phyloP scores from a whole-genome alignment of 2,888 invertebrate species.

The Yponomeuta sedellus region DNA sequence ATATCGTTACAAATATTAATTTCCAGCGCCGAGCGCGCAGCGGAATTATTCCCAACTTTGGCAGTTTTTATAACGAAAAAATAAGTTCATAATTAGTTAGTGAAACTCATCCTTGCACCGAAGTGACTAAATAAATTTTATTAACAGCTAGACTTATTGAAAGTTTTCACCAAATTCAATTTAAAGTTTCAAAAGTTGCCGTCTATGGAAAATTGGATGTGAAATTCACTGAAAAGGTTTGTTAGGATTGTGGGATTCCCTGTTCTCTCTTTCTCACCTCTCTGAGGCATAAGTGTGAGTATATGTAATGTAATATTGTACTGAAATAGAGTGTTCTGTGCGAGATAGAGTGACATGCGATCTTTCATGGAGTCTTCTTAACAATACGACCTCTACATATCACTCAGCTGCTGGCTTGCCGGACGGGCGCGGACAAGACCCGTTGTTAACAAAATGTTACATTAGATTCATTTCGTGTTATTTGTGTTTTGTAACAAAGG shows the following conservation, averaged over 20 bases:
- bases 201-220: constrained; percentile 1
- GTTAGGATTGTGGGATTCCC: background rate
- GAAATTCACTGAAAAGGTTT: background rate
- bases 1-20: background rate
- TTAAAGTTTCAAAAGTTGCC: constrained; percentile 14
- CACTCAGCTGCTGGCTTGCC: background rate
- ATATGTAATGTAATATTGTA: too few relatives aligned
- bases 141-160: constrained; percentile 10
- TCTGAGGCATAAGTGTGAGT: too few relatives aligned
- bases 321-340: too few relatives aligned
- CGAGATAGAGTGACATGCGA: background rate
- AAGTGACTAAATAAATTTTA: constrained; percentile 12
- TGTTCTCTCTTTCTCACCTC: too few relatives aligned
- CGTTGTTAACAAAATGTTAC: constrained; percentile 3
- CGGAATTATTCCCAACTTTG: background rate
- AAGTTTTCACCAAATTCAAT: constrained; percentile 14
- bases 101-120: constrained; percentile 8
- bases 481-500: constrained; percentile 37
- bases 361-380: background rate
- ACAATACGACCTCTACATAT: background rate
- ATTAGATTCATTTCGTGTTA: constrained; percentile 21
- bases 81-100: constrained; percentile 11
- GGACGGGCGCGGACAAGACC: background rate
- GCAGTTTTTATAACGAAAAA: background rate
- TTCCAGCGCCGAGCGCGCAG: background rate